Base-by-base conservation (phyloP, 2,888 invertebrate species). In the Cephus nigrinus region DNA sequence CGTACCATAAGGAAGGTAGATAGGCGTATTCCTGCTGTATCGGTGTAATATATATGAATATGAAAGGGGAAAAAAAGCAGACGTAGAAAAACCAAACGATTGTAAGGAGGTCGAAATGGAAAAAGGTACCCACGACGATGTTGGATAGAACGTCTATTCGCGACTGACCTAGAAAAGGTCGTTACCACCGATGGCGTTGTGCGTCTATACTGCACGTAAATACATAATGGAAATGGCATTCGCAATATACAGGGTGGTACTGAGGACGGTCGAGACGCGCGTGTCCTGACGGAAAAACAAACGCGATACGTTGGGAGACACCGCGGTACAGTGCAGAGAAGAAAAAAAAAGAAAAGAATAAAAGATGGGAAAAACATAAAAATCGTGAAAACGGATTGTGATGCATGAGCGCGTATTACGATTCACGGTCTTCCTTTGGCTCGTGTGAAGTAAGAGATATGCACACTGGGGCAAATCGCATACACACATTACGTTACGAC, bases 401-500 rank as follows among this genome's bases (percentile, higher is more conserved):
- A 40, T 40, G 40, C 40, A 15, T 40, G 40, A 40, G 15, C 40
- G 40, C 15, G 15, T 40, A 40, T 32, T 75, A 75, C 71, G 80
- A 78, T 76, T 40, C 40, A 40, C 69, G 31, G 32, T 69, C 69
- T 69, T 32, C 31, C 69, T 32, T 30, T 69, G 31, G 69, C 30
- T 69, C 30, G 69, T 32, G 69, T 32, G 69, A 73, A 73, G 34
- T 32, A 73, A 31, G 73, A 73, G 34, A 34, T 75, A 75, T 40
- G 40, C 40, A 40, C 69, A 78, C 78, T 77, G 78, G 78, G 80
- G 81, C 78, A 81, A 81, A 83, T 86, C 84, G 83, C 81, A 80
- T 83, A 82, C 79, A 79, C 76, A 79, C 77, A 73, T 80, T 55
- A 76, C 79, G 82, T 90, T 90, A 87, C 87, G 90, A 90, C 84